phyloP scores from a whole-genome alignment of 2,888 invertebrate genomes.

The Euplexia lucipara region DNA sequence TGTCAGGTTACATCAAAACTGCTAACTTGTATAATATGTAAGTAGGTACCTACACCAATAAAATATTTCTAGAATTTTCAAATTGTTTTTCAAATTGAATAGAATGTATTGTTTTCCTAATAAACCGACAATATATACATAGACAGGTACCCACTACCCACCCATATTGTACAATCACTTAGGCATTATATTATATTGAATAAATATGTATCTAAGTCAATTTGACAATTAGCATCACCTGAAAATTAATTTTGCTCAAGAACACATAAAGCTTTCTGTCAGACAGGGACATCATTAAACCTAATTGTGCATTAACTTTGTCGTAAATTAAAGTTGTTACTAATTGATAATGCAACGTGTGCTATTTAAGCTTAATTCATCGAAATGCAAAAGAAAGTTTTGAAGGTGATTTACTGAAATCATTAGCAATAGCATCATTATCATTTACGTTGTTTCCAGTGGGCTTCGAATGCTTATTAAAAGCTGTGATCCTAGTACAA shows the following conservation, averaged over 20 bases:
- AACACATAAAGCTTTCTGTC: neutral
- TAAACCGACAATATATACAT: neutral
- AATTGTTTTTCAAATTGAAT: neutral
- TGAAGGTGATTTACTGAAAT: conserved; percentile 67
- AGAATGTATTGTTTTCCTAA: neutral
- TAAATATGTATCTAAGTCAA: conserved; percentile 5
- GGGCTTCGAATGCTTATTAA: conserved; percentile 81
- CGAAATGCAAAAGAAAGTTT: conserved; percentile 57
- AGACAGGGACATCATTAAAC: neutral
- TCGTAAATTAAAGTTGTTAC: neutral
- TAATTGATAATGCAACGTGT: conserved; percentile 13
- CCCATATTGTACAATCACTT: neutral
- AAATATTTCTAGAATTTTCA: neutral
- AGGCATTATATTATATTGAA: neutral
- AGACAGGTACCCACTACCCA: neutral
- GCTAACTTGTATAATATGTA: neutral
- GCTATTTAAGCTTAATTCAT: conserved; percentile 18
- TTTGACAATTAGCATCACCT: neutral
- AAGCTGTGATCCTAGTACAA: conserved; percentile 77
- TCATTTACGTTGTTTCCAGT: conserved; percentile 72
- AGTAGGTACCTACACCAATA: neutral
- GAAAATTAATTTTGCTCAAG: neutral
- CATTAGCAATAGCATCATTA: conserved; percentile 70
- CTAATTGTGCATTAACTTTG: neutral
- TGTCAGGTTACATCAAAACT: conserved; percentile 20